Base-by-base conservation (phyloP, 2,113 vertebrate genomes). In the Antigone vipio region DNA sequence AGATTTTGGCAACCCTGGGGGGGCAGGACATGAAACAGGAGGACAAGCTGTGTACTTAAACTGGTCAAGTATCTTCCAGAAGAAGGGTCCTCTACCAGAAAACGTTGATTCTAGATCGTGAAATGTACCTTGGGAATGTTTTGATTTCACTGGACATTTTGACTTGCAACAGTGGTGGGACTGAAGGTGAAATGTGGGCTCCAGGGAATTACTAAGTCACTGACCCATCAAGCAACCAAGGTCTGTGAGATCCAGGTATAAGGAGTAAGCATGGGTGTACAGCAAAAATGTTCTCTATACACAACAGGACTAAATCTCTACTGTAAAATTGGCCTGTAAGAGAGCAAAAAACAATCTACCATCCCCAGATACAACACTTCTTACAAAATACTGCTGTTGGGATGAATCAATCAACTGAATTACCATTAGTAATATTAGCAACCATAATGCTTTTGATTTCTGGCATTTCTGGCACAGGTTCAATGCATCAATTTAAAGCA, bases 401-500 rank as follows among this genome's bases (percentile, higher is more conserved):
- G 35, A 16, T 55, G 55, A 93, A 49, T 63, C 29, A 53, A 29
- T 42, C 27, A 76, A 62, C 66, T 69, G 6, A 74, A 80, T 73
- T 66, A 15, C 12, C 5, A n/a, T 73, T 58, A 76, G 4, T 23
- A 80, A 66, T 58, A 80, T 62, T 69, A 85, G 4, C 5, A 76
- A 12, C 45, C 19, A 42, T 38, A 63, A 50, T 8, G 10, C 64
- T 68, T 87, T 58, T 50, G 15, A 56, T 82, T 91, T 81, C 27
- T 94, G 58, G 29, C 52, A 80, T 87, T 96, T 92, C 56, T 97
- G 64, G 58, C 56, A 89, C 73, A 59, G 44, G 10, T 76, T 95
- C 73, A 90, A 93, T 84, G 21, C 15, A 93, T 81, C 53, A 96
- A 27, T 87, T 92, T 95, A 84, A 50, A 85, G 88, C 29, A 97